These are phyloP conservation scores for Acanthaster planci DNA, from an alignment of 35 echinoderm and acorn worm species.

Conservation along the genomic window DNA sequence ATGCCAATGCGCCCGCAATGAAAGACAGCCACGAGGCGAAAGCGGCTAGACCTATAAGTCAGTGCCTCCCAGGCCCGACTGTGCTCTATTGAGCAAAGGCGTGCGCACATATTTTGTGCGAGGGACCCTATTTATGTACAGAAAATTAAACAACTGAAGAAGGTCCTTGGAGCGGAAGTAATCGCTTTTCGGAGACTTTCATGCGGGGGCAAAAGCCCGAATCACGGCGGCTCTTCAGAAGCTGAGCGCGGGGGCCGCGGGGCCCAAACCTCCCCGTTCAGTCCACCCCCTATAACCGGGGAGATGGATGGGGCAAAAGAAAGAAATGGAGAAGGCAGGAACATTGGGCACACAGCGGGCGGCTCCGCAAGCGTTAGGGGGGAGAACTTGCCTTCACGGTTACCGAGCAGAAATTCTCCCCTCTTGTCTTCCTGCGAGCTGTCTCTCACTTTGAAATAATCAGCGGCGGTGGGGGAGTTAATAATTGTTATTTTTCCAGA, in stretches of 20 bases:
- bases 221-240: constrained; percentile 27
- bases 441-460: neutral
- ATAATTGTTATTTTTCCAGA: constrained; percentile 23
- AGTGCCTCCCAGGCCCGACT: constrained; percentile 41
- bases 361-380: neutral
- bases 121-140: constrained; percentile 54
- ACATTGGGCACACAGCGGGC: neutral
- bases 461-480: neutral
- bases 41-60: constrained; percentile 55
- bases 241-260: constrained; percentile 27
- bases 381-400: neutral
- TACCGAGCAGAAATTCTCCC: neutral
- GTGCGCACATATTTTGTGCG: constrained; percentile 54
- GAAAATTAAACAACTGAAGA: constrained; percentile 63
- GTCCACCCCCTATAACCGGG: neutral
- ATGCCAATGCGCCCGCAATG: constrained; percentile 8
- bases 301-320: neutral
- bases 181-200: constrained; percentile 53
- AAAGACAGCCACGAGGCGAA: constrained; percentile 41
- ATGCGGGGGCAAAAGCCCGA: constrained; percentile 26
- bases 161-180: constrained; percentile 55
- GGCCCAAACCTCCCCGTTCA: constrained; percentile 2
- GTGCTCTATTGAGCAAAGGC: constrained; percentile 61
- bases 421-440: neutral
- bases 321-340: too few species aligned